Percentiles rank a stretch among this genome's conserved stretches.
Conservation (phyloP, 2,113 vertebrate genomes). For the Psittacula cyanocephala region DNA sequence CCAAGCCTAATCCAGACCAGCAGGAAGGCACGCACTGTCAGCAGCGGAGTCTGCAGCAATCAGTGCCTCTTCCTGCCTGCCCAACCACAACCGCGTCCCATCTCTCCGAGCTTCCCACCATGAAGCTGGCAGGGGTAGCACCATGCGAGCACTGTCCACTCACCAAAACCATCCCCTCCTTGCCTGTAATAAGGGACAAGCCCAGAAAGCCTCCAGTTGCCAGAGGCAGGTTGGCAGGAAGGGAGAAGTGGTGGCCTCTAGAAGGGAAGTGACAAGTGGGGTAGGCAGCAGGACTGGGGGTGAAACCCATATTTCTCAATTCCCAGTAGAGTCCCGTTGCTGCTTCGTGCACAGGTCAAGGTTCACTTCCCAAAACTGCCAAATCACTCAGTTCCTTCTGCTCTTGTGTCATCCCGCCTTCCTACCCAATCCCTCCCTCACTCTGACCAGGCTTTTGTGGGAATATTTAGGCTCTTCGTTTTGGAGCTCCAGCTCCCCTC, state of each 20-base stretch:
- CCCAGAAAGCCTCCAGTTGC: not conserved
- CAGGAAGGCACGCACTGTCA: accelerated
- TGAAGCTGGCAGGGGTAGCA: accelerated
- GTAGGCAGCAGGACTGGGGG: not conserved
- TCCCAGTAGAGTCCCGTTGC: not conserved
- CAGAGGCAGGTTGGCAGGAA: not conserved
- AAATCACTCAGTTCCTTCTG: slow-evolving; percentile 33
- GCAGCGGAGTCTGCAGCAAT: not conserved
- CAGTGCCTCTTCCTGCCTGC: not conserved
- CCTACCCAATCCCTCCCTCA: not conserved
- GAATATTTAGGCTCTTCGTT: not conserved
- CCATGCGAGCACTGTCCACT: accelerated
- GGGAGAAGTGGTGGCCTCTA: not conserved
- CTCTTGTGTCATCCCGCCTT: not conserved
- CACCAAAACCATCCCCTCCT: not conserved
- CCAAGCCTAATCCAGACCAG: accelerated
- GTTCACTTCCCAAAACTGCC: slow-evolving; percentile 33
- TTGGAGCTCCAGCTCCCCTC: not conserved
- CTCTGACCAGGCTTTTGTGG: not conserved
- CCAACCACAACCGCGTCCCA: not conserved
- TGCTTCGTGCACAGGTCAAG: not conserved
- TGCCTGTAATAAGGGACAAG: not conserved
- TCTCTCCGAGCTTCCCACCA: not conserved
- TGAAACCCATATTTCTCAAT: slow-evolving; percentile 26
- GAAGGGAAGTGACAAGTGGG: not conserved